Evolutionary conservation across 2,888 invertebrate species (phyloP).

Genomic region (Desoria tigrina): DNA sequence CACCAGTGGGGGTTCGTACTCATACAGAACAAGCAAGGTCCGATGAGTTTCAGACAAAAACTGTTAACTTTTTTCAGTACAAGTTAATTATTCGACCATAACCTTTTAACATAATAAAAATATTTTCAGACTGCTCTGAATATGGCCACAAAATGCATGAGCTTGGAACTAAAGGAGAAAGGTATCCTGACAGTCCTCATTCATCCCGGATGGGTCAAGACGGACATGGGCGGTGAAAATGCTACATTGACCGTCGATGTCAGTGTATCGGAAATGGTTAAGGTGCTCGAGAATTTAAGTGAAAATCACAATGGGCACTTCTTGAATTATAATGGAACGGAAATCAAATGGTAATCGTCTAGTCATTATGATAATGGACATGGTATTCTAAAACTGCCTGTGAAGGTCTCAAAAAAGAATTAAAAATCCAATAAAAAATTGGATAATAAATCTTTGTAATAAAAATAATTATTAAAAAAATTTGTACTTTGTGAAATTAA

Average conservation of each 20-base stretch:
- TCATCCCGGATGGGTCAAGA: constrained; percentile 91
- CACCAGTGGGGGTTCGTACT: constrained; percentile 74
- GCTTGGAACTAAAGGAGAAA: constrained; percentile 73
- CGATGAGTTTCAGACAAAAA: background rate
- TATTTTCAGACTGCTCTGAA: constrained; percentile 81
- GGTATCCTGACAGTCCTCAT: constrained; percentile 72
- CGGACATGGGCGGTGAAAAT: constrained; percentile 80
- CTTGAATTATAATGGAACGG: constrained; percentile 73
- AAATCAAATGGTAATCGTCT: constrained; percentile 69
- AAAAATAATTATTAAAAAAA: too few species aligned
- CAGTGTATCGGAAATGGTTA: constrained; percentile 68
- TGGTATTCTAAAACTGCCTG: too few species aligned
- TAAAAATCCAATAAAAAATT: too few species aligned
- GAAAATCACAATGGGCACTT: constrained; percentile 73
- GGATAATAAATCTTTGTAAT: too few species aligned
- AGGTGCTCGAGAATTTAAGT: constrained; percentile 66
- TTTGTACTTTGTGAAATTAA: too few species aligned
- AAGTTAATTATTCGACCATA: too few species aligned
- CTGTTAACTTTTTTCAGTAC: too few species aligned
- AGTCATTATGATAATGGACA: too few species aligned
- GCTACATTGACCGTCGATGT: constrained; percentile 73
- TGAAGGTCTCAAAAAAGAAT: too few species aligned
- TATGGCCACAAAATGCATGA: constrained; percentile 81
- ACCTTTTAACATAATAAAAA: too few species aligned
- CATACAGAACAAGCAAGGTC: constrained; percentile 85